Percentiles rank a stretch among this genome's conserved stretches.
These are phyloP conservation scores for Echinarachnius parma DNA, from an alignment of 53 echinoderm and acorn worm genomes.

Conservation along the genomic window DNA sequence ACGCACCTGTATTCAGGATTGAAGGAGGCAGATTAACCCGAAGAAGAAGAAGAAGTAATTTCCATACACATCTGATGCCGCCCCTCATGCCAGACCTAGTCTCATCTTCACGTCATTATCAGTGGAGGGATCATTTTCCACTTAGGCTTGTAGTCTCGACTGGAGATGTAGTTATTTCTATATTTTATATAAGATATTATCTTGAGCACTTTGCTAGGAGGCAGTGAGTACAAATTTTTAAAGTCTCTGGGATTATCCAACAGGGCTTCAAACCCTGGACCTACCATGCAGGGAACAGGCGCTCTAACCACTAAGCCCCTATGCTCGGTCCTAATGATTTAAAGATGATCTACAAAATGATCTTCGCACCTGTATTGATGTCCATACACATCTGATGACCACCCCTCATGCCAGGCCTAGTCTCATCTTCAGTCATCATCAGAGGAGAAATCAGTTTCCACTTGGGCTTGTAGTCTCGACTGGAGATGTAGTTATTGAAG, in stretches of 20 bases:
- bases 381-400: constrained; percentile 99
- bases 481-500: constrained; percentile 76
- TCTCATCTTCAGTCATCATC: constrained; percentile 61
- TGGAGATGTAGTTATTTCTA: constrained; percentile 72
- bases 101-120: constrained; percentile 62
- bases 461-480: constrained; percentile 70
- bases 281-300: too few species aligned
- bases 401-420: constrained; percentile 87
- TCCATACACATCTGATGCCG: constrained; percentile 99
- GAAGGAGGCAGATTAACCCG: too few species aligned
- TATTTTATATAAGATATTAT: too few species aligned
- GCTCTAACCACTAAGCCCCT: too few species aligned
- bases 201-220: too few species aligned
- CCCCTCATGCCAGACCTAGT: constrained; percentile 88
- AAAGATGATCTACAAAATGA: too few species aligned
- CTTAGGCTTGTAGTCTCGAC: constrained; percentile 70
- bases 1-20: constrained; percentile 69
- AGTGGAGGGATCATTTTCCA: constrained; percentile 73
- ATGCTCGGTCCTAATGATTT: too few species aligned
- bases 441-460: constrained; percentile 77
- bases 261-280: too few species aligned
- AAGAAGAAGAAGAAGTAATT: too few species aligned
- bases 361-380: constrained; percentile 57
- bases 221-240: too few species aligned
- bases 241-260: too few species aligned